phyloP scores from a whole-genome alignment of 2,888 invertebrate species.

The Malachius bipustulatus region DNA sequence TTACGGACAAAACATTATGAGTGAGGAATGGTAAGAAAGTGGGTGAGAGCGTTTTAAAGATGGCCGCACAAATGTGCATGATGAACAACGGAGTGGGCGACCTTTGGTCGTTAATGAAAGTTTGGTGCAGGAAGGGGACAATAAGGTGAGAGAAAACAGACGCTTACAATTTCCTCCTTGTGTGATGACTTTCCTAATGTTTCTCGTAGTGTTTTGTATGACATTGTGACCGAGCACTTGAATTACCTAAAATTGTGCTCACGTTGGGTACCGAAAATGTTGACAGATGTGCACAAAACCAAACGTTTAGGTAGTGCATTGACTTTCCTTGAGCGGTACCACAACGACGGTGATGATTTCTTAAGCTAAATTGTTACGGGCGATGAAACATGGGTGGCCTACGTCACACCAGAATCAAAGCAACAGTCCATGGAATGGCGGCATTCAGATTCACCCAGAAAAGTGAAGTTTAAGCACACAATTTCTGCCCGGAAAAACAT shows the following conservation, averaged over 20 bases:
- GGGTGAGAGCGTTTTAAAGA: too few species aligned
- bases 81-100: too few species aligned
- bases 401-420: conserved; percentile 15
- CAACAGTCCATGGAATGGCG: conserved; percentile 13
- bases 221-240: conserved; percentile 17
- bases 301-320: conserved; percentile 13
- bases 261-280: conserved; percentile 20
- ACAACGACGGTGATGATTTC: conserved; percentile 17
- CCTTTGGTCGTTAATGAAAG: too few species aligned
- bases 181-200: conserved; percentile 4
- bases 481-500: conserved; percentile 19
- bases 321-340: conserved; percentile 18
- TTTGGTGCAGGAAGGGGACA: too few species aligned
- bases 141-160: too few species aligned
- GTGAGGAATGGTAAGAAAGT: too few species aligned
- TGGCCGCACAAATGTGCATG: too few species aligned
- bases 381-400: conserved; percentile 18
- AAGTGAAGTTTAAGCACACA: conserved; percentile 12
- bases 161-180: conserved; percentile 1
- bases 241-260: conserved; percentile 20
- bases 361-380: conserved; percentile 19
- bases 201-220: conserved; percentile 14
- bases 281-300: conserved; percentile 17
- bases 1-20: too few species aligned
- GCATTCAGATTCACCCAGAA: conserved; percentile 4